Evolutionary conservation across 2,888 invertebrate genomes (phyloP).

Genomic region (Zygogramma bicolorata): DNA sequence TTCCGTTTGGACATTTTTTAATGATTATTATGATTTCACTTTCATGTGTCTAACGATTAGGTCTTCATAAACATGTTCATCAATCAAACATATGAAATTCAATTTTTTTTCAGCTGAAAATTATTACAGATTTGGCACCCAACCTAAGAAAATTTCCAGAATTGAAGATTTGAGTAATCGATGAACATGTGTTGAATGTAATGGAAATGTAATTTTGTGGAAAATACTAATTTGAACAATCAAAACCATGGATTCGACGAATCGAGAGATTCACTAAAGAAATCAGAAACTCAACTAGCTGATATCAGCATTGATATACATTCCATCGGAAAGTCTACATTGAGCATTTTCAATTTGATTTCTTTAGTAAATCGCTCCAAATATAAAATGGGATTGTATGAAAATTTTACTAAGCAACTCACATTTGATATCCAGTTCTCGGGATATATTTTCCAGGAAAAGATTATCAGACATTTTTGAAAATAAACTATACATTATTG

Average conservation of each 20-base stretch:
- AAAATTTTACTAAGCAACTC: not conserved
- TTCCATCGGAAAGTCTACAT: too few relatives aligned
- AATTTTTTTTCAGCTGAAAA: too few relatives aligned
- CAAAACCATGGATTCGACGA: not conserved
- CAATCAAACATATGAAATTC: too few relatives aligned
- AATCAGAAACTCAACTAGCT: not conserved
- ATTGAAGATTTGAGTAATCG: not conserved
- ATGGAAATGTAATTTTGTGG: not conserved
- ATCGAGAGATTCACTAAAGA: not conserved
- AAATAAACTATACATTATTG: slow-evolving; percentile 1
- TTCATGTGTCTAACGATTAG: slow-evolving; percentile 19
- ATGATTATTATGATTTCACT: too few relatives aligned
- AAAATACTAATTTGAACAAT: not conserved
- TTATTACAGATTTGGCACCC: not conserved
- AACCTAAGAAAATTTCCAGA: not conserved
- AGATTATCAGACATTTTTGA: not conserved
- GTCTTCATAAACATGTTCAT: slow-evolving; percentile 28
- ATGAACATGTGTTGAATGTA: not conserved
- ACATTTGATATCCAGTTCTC: not conserved
- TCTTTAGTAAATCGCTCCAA: not conserved
- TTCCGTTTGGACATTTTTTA: too few relatives aligned
- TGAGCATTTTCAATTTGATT: not conserved
- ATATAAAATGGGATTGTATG: not conserved
- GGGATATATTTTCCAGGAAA: too few relatives aligned
- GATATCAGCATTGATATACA: too few relatives aligned